Base-by-base conservation (phyloP, 30 jellyfish, hydroid and myxozoan genomes). In the Rhopilema esculentum region DNA sequence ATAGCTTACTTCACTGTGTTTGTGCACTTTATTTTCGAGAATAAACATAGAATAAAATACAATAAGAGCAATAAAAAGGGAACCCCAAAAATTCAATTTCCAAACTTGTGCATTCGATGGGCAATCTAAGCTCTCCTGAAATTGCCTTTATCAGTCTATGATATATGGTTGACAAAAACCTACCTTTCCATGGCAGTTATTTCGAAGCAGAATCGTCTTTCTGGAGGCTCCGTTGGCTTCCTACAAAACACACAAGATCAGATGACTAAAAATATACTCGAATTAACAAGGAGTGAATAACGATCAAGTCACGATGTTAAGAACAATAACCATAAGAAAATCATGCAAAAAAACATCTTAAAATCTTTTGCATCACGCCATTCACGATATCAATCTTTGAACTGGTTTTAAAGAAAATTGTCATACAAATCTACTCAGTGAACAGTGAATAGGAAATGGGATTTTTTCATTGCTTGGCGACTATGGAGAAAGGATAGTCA, bases 161-260 rank as follows among this genome's bases (percentile, higher is more conserved):
- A n/a, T n/a, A n/a, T n/a, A n/a, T n/a, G n/a, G n/a, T n/a, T 74
- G 17, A 29, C 53, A 21, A 26, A 6, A 64, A 12, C 30, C 31
- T 27, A 94, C 99, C 99, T 94, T 23, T 95, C 99, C 50, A 52
- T 23, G 20, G 97, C 99, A 4, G 98, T 90, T 4, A 95, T 95
- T 18, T 95, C 99, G 71, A 95, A 95, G 57, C 97, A 91, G 73
- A 95, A 95, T 21, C 99, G 84, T 82, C 99, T 68, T 63, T 95
- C 99, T 6, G 97, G 82, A 25, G 79, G 87, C 71, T 95, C 99
- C 2, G 99, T 95, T 15, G 98, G 89, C 53, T 79, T 86, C 88
- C 99, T 95, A 75, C 7, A 32, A 67, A 18, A 49, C 27, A 67
- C 72, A n/a, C 65, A 65, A 2, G n/a, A 26, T 29, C 12, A 64